phyloP scores from a whole-genome alignment of 2,888 invertebrate species.

The Malthinus seriepunctatus region DNA sequence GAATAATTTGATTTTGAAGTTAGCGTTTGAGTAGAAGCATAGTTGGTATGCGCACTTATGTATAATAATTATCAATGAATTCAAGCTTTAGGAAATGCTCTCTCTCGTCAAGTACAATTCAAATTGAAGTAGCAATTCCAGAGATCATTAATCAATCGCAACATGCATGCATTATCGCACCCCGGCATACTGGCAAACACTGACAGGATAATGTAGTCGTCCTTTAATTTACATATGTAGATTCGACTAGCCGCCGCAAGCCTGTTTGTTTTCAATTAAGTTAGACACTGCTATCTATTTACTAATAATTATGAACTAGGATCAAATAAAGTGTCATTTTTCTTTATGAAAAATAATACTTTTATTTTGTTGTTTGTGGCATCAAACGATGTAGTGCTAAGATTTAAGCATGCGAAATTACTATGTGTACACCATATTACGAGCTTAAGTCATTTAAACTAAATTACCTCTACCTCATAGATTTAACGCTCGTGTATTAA shows the following conservation, averaged over 20 bases:
- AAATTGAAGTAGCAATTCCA: conserved; percentile 32
- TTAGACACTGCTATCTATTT: conserved; percentile 31
- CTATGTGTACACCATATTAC: too few species aligned
- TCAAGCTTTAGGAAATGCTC: conserved; percentile 17
- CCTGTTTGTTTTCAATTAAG: conserved; percentile 39
- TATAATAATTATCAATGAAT: conserved; percentile 16
- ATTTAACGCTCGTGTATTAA: too few species aligned
- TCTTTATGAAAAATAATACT: too few species aligned
- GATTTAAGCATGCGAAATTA: too few species aligned
- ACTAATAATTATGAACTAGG: conserved; percentile 20
- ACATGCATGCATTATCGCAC: conserved; percentile 35
- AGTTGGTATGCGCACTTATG: background rate
- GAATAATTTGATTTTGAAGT: too few species aligned
- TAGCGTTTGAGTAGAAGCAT: background rate
- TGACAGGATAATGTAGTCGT: conserved; percentile 31
- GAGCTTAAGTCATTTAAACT: too few species aligned
- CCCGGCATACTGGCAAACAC: conserved; percentile 35
- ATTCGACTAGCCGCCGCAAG: conserved; percentile 33
- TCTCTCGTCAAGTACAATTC: conserved; percentile 18
- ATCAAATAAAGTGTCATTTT: background rate
- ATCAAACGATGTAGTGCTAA: too few species aligned
- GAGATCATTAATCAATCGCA: conserved; percentile 38
- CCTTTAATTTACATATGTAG: conserved; percentile 38
- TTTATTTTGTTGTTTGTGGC: too few species aligned
- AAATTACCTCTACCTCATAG: too few species aligned